Evolutionary conservation across 2,797 vertebrate species (phyloP).

Genomic region (Poeciliopsis paucimaculata): DNA sequence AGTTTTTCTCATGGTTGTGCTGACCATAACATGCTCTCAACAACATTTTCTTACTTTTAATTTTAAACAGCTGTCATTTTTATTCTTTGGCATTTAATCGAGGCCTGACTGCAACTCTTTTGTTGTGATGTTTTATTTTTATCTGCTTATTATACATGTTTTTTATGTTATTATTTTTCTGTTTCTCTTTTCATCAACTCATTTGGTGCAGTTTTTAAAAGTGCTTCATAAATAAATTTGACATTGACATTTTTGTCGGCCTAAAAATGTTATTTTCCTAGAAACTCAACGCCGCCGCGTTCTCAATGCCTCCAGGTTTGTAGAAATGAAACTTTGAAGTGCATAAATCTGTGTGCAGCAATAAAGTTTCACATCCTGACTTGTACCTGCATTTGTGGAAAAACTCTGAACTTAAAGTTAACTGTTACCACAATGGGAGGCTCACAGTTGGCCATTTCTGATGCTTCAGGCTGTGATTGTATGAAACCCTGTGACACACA

Average conservation of each 20-base stretch:
- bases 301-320: neutral
- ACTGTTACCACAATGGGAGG: neutral
- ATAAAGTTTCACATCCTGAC: neutral
- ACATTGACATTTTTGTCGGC: neutral
- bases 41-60: neutral
- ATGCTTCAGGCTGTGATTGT: neutral
- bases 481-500: slow-evolving; percentile 9
- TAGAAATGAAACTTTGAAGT: neutral
- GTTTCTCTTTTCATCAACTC: no score
- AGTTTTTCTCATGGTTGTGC: neutral
- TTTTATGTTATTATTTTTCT: no score
- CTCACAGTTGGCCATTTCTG: neutral
- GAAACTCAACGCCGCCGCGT: neutral
- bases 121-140: no score
- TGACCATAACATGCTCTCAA: neutral
- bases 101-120: no score
- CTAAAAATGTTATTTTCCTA: neutral
- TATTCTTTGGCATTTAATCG: no score
- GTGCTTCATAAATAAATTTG: no score
- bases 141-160: no score
- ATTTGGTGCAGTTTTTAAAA: no score
- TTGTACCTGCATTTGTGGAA: no score
- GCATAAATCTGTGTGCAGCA: neutral
- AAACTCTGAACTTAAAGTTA: neutral
- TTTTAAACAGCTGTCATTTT: no score